Evolutionary conservation across 2,113 vertebrate genomes (phyloP).

Genomic region (Toxostoma redivivum): DNA sequence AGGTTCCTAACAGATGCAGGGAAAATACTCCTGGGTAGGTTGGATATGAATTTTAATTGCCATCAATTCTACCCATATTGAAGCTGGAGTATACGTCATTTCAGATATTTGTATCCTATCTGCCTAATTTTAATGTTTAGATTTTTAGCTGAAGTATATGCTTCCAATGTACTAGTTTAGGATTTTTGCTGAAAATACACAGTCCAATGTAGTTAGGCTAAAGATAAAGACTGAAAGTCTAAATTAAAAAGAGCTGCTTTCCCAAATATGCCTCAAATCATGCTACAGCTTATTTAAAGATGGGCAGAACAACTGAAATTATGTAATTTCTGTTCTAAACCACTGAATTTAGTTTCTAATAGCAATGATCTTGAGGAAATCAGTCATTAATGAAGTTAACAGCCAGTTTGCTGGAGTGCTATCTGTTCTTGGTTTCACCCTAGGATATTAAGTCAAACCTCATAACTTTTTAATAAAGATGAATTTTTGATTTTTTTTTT

Average conservation of each 20-base stretch:
- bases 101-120: background rate
- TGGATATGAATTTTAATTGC: slow-evolving; percentile 60
- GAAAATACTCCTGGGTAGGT: background rate
- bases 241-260: background rate
- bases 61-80: slow-evolving; percentile 1
- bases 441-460: slow-evolving; percentile 12
- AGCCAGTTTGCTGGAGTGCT: slow-evolving; percentile 15
- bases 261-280: background rate
- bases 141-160: background rate
- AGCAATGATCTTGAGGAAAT: slow-evolving; percentile 9
- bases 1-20: background rate
- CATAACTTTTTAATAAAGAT: slow-evolving; percentile 17
- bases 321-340: background rate
- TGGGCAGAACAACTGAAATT: background rate
- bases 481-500: background rate
- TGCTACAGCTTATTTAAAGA: background rate
- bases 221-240: background rate
- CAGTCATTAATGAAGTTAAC: slow-evolving; percentile 28
- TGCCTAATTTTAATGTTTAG: background rate
- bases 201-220: background rate
- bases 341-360: slow-evolving; percentile 1
- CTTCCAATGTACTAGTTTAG: background rate
- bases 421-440: slow-evolving; percentile 2
- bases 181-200: background rate
- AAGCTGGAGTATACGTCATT: background rate